Conservation (phyloP, 2,888 invertebrate species). For the Tenthredo notha region DNA sequence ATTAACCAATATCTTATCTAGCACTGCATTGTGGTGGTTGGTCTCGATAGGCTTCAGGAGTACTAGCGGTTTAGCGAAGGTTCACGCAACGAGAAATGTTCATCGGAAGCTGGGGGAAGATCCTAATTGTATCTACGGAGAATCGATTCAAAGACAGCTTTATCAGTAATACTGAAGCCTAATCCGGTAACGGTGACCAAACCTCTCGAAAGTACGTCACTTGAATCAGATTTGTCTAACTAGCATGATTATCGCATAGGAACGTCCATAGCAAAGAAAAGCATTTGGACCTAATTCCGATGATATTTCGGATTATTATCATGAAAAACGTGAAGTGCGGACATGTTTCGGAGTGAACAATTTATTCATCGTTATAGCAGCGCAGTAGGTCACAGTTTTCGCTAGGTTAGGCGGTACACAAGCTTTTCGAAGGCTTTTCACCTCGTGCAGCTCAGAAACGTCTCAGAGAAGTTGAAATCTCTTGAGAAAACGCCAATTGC, state of each 20-base stretch:
- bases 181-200: conserved; percentile 31
- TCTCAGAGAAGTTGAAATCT: conserved; percentile 40
- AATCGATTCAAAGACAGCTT: conserved; percentile 29
- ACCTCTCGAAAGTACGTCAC: background rate
- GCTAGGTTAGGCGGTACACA: background rate
- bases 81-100: conserved; percentile 39
- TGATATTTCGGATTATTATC: background rate
- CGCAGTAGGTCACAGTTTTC: background rate
- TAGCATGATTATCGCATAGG: background rate
- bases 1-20: conserved; percentile 50
- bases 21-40: conserved; percentile 42
- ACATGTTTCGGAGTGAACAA: conserved; percentile 17
- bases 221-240: conserved; percentile 12
- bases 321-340: background rate
- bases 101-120: conserved; percentile 35
- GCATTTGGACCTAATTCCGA: background rate
- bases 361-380: background rate
- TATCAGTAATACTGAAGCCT: background rate
- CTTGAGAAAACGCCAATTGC: conserved; percentile 50
- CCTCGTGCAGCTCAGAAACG: conserved; percentile 23
- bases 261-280: background rate
- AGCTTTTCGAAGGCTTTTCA: conserved; percentile 21
- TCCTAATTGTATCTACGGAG: conserved; percentile 36
- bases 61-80: conserved; percentile 42
- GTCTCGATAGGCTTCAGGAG: conserved; percentile 41